phyloP scores from a whole-genome alignment of 2,113 vertebrate genomes.

The Rhegmatorhina hoffmannsi region DNA sequence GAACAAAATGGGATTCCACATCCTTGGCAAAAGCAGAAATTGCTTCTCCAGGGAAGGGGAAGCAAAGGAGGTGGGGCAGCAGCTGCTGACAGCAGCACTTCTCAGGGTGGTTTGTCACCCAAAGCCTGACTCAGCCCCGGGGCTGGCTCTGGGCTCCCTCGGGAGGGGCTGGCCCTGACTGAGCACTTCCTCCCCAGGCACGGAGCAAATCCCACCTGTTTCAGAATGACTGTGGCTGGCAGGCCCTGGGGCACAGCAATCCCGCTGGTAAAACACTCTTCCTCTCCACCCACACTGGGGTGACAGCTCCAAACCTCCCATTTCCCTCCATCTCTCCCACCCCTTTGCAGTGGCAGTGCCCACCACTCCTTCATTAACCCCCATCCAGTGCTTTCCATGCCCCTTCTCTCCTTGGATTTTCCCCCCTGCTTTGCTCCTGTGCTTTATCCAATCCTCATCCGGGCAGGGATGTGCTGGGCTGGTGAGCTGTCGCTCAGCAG shows the following conservation, averaged over 20 bases:
- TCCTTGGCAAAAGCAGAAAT: background rate
- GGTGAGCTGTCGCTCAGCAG: too few relatives aligned
- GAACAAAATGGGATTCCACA: background rate
- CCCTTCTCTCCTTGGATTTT: background rate
- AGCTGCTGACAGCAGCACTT: rapidly evolving
- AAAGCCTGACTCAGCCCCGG: rapidly evolving
- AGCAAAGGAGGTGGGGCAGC: background rate
- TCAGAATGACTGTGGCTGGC: background rate
- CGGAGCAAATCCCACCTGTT: rapidly evolving
- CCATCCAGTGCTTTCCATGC: background rate
- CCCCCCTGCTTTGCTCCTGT: background rate
- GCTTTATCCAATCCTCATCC: background rate
- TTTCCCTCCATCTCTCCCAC: background rate
- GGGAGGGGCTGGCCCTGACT: rapidly evolving
- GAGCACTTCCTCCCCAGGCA: rapidly evolving
- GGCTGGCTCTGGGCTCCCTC: rapidly evolving
- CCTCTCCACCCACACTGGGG: background rate
- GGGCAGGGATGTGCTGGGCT: background rate
- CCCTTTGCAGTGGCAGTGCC: background rate
- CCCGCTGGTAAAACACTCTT: rapidly evolving
- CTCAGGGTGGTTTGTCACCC: background rate
- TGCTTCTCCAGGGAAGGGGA: background rate
- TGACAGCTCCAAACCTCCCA: background rate
- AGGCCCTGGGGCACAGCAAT: background rate
- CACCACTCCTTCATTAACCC: background rate